Base-by-base conservation (phyloP, 2,113 vertebrate species). In the Turnix velox region DNA sequence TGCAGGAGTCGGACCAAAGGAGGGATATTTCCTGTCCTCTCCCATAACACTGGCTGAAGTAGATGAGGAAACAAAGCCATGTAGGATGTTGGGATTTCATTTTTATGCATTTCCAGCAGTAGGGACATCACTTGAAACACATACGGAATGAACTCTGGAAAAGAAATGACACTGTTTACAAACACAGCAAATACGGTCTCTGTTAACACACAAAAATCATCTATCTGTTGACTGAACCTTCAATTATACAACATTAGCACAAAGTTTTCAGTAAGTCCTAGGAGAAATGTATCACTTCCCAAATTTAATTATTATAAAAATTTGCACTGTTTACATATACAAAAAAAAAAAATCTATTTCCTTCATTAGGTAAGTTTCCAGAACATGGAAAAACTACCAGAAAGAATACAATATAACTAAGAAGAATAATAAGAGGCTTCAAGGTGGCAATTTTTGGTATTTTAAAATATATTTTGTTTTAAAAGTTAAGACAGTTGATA, bases 101-200 rank as follows among this genome's bases (percentile, higher is more conserved):
- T 98, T 90, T 98, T 98, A 96, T 99, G 99, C 96, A 99, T 99
- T 97, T 99, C 99, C 62, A 99, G 97, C 57, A 99, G 98, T n/a
- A 99, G 96, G 58, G 99, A 99, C 99, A 99, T 99, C 96, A 99
- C 99, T 98, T 99, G 99, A 97, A 99, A 99, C 94, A 99, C 99
- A 3, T 99, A 99, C 0, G 99, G 99, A 88, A 99, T 99, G 96
- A 99, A 99, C 94, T 99, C 99, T 99, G 97, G 84, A 87, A 84
- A 87, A 49, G 57, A 84, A 73, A 75, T 0, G 0, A n/a, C 18
- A 15, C 49, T 48, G 25, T 42, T 92, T n/a, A 54, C 14, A 9
- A 27, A 55, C 49, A 57, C 59, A 66, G 27, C 40, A 35, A 42
- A 31, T 27, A 10, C 1, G 4, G 40, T 82, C 73, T 18, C 51